Percentiles rank a stretch among this genome's conserved stretches.
Conservation (phyloP, 2,113 vertebrate species). For the Maccullochella peelii region DNA sequence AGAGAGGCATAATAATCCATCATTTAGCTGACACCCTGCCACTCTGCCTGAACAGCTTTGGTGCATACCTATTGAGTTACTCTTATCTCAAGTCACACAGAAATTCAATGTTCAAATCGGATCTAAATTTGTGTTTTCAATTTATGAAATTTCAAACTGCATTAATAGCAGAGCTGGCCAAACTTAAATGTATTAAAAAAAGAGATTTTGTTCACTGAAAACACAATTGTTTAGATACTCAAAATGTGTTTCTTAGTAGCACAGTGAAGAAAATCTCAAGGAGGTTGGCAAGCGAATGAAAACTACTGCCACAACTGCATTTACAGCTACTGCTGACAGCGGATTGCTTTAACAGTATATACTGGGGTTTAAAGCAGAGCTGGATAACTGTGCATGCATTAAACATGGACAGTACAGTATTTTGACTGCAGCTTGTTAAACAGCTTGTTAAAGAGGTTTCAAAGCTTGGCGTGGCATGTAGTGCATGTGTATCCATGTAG, state of each 20-base stretch:
- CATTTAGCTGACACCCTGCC: constrained; percentile 61
- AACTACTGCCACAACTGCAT: background rate
- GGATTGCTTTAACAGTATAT: constrained; percentile 7
- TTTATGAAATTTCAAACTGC: no score
- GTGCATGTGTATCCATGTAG: constrained; percentile 44
- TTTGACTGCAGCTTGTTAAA: constrained; percentile 50
- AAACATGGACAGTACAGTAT: constrained; percentile 31
- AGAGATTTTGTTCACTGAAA: background rate
- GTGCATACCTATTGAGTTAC: constrained; percentile 28
- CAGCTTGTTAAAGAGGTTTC: constrained; percentile 60
- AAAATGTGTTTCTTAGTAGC: background rate
- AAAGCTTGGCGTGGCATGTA: constrained; percentile 48
- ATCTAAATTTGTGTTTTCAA: constrained; percentile 34
- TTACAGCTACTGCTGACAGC: background rate
- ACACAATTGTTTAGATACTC: background rate
- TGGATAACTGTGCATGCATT: constrained; percentile 23
- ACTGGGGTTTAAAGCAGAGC: constrained; percentile 3
- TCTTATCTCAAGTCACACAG: constrained; percentile 34
- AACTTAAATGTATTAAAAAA: background rate
- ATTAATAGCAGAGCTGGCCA: no score
- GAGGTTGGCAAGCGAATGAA: background rate
- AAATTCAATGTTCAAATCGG: constrained; percentile 24
- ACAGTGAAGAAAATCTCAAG: background rate
- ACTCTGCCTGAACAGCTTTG: constrained; percentile 41
- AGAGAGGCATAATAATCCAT: constrained; percentile 63